Base-by-base conservation (phyloP, 2,113 vertebrate genomes). In the Monarcha castaneiventris region DNA sequence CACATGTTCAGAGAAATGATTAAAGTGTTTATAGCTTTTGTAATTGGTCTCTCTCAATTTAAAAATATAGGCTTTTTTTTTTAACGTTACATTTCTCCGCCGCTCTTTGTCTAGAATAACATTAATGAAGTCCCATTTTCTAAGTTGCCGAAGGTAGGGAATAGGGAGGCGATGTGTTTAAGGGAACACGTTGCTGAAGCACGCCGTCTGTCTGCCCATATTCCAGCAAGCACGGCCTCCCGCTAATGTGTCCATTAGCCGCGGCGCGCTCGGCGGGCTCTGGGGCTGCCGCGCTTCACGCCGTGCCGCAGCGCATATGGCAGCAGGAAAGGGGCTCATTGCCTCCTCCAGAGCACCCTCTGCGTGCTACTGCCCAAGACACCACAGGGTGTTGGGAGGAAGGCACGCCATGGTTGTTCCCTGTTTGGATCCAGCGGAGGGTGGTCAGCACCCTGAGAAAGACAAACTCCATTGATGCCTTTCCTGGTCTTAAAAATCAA, bases 11-110 rank as follows among this genome's bases (percentile, higher is more conserved):
- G 94, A 96, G 95, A 97, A 97, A 96, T 95, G 93, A 97, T 97
- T 91, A 96, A 96, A 96, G 86, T 96, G 96, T 96, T 98, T 98
- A 97, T 95, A 87, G 96, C 92, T 94, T 93, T 96, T 74, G 89
- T 97, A 97, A 97, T 97, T 97, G 96, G 89, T 93, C 83, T 92
- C 48, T 89, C 86, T 97, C 88, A 79, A 95, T 96, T 96, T 96
- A 97, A 96, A 97, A 96, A 96, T 72, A 91, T 44, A 95, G 62
- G 62, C 43, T 97, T 97, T 97, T 97, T 97, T 97, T 93, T 93
- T 93, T 63, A 59, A 80, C 91, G 58, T 91, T 94, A 93, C 93
- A 69, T 93, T 97, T 91, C 93, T 95, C 83, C 89, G 82, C 89
- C 18, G 76, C 81, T 84, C 93, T 97, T 94, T 92, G 82, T 96